phyloP scores from a whole-genome alignment of 1,140 invertebrate genomes.

The Portunus trituberculatus region DNA sequence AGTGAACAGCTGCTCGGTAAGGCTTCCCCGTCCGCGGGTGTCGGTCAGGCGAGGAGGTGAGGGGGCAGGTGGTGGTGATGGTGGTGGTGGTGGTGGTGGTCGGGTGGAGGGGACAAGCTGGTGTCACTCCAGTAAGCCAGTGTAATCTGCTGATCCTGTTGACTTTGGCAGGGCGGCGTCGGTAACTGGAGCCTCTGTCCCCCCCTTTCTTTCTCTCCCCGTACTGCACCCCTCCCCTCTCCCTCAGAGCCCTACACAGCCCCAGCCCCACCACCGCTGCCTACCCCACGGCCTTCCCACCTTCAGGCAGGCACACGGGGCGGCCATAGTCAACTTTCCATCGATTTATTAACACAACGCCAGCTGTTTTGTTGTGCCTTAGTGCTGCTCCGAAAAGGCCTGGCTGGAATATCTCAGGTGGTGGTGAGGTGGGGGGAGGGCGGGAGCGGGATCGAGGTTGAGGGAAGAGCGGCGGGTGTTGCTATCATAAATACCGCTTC shows the following conservation, averaged over 20 bases:
- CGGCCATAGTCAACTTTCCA: background rate
- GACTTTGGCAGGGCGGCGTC: slow-evolving; percentile 34
- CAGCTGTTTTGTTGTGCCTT: background rate
- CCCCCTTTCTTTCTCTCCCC: background rate
- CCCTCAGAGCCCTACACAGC: background rate
- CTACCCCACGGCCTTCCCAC: background rate
- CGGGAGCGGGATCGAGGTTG: background rate
- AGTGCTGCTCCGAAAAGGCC: background rate
- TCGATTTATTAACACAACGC: slow-evolving; percentile 13
- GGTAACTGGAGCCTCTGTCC: background rate
- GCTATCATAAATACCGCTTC: background rate
- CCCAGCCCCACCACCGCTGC: background rate
- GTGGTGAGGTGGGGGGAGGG: background rate
- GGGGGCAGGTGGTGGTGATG: background rate
- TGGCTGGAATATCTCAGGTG: background rate
- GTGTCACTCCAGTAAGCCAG: background rate
- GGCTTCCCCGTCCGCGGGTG: background rate
- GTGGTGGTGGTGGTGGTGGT: background rate
- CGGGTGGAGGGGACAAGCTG: background rate
- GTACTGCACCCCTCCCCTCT: background rate
- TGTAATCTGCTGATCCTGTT: slow-evolving; percentile 48
- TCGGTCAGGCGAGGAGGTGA: background rate
- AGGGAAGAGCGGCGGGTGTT: background rate
- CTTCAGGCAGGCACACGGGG: background rate
- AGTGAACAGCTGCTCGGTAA: background rate